Base-by-base conservation (phyloP, 2,888 invertebrate species). In the Drosophila neutralis region DNA sequence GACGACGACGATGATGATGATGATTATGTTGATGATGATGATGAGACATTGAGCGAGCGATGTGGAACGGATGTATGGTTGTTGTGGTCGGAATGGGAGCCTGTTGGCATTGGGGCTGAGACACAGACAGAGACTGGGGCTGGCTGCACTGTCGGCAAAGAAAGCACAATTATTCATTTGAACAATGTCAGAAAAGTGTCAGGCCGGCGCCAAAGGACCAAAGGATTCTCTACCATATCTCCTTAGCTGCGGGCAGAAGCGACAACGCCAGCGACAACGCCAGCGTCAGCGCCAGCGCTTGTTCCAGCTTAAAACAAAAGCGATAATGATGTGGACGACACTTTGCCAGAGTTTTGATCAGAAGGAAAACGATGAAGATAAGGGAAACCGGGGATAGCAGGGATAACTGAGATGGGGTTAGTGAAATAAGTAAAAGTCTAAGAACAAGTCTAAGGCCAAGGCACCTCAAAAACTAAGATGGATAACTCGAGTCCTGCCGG, bases 141-240 rank as follows among this genome's bases (percentile, higher is more conserved):
- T 13, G 54, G 57, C 56, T 70, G 73, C 62, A 74, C 69, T 76
- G 73, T 62, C 76, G 73, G 87, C 82, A 91, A 83, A 90, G 86
- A 86, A 91, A 90, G 91, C 91, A 89, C 92, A 92, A 92, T 92
- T 92, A 92, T 91, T 91, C 91, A 91, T 92, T 91, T 85, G 88
- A 87, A 88, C 83, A 87, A 88, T 87, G 89, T 89, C 90, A 89
- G 89, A 91, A 88, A 87, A 87, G 87, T 91, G 90, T 90, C 87
- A 90, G 87, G 90, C 74, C 77, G 90, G 86, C 88, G 82, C 84
- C 88, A 89, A 87, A 90, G 90, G 90, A 87, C 89, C 91, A 90
- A 90, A 90, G 91, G 88, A 87, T 87, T 90, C 74, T 70, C 67
- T 57, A 1, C 56, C 35, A 59, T 67, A 42, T 54, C 71, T 53